phyloP scores from a whole-genome alignment of 2,888 invertebrate genomes.

The Sinopyrophorus schimmeli region DNA sequence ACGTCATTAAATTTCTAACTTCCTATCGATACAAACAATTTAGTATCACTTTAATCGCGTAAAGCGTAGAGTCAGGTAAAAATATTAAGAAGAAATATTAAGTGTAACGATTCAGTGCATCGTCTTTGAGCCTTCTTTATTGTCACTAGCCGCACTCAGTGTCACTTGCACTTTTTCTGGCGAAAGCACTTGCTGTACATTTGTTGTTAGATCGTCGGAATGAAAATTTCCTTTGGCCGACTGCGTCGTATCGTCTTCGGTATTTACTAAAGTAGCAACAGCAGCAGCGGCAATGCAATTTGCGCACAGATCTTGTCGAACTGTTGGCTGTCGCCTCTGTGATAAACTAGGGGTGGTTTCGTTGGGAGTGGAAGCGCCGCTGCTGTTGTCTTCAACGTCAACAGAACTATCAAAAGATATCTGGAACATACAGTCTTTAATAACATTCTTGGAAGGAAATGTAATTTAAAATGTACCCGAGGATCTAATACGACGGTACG shows the following conservation, averaged over 20 bases:
- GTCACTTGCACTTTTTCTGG: slow-evolving; percentile 27
- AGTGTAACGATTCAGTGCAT: slow-evolving; percentile 4
- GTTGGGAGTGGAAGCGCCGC: slow-evolving; percentile 66
- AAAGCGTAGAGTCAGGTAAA: slow-evolving; percentile 2
- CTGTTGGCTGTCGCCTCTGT: slow-evolving; percentile 38
- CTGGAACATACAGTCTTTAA: slow-evolving; percentile 31
- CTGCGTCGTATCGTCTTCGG: slow-evolving; percentile 17
- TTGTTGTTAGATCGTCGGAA: slow-evolving; percentile 2
- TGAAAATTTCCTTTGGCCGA: slow-evolving; percentile 10
- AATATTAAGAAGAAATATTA: background rate
- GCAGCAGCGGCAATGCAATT: slow-evolving; percentile 50
- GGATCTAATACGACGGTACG: slow-evolving; percentile 50
- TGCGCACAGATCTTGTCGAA: slow-evolving; percentile 49
- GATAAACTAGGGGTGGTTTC: slow-evolving; percentile 63
- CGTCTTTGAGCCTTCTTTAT: slow-evolving; percentile 11
- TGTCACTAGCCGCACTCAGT: slow-evolving; percentile 21
- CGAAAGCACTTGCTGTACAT: slow-evolving; percentile 36
- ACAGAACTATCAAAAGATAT: slow-evolving; percentile 56
- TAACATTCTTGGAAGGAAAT: background rate
- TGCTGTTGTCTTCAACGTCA: slow-evolving; percentile 59
- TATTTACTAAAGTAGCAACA: slow-evolving; percentile 31
- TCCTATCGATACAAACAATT: slow-evolving; percentile 1
- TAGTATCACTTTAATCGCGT: slow-evolving; percentile 19
- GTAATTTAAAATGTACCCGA: slow-evolving; percentile 40
- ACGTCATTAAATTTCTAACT: slow-evolving; percentile 7